These are phyloP conservation scores for Ammospiza caudacuta DNA, from an alignment of 2,113 vertebrate species.

Conservation along the genomic window DNA sequence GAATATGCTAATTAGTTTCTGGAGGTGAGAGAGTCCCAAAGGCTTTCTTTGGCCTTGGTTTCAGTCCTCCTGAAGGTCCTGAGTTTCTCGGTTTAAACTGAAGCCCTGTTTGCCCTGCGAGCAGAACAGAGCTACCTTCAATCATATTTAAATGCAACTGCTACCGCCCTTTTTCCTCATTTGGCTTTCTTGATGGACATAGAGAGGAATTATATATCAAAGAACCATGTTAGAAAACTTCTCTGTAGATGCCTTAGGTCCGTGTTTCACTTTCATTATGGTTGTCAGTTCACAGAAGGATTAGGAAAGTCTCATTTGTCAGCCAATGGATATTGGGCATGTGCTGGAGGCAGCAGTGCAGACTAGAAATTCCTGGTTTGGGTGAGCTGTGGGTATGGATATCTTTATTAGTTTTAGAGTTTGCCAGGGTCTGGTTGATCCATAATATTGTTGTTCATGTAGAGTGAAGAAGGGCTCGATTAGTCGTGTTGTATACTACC, in stretches of 20 bases:
- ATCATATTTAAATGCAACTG: background rate
- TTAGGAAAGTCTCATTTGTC: background rate
- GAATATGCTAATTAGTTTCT: background rate
- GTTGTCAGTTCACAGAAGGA: background rate
- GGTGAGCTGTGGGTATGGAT: background rate
- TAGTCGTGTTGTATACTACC: background rate
- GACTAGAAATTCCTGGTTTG: background rate
- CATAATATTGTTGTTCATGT: background rate
- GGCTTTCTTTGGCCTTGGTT: slow-evolving; percentile 36
- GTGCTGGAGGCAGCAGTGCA: background rate
- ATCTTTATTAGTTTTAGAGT: background rate
- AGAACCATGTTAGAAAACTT: background rate
- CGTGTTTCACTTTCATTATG: background rate
- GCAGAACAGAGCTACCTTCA: background rate
- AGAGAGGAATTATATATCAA: background rate
- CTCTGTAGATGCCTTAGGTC: background rate
- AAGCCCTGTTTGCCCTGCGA: background rate
- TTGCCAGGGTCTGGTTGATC: background rate
- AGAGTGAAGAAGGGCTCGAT: background rate
- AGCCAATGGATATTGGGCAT: background rate
- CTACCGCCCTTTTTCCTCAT: background rate
- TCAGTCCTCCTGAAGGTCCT: background rate
- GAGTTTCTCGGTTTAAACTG: background rate
- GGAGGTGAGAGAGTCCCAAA: background rate
- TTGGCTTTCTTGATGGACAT: background rate